Conservation (phyloP, 1,140 invertebrate genomes). For the Ips typographus region DNA sequence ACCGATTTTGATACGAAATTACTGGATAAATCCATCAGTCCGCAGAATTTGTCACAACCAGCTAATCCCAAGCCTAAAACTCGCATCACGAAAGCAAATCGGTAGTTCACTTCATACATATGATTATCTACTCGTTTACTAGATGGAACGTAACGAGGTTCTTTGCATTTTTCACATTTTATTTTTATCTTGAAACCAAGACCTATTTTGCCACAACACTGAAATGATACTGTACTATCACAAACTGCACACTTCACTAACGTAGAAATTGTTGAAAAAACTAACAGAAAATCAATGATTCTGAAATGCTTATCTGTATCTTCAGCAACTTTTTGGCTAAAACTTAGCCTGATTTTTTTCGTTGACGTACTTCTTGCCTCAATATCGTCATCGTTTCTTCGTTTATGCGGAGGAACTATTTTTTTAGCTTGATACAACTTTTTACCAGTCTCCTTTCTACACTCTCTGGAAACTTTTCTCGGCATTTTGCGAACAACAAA, state of each 20-base stretch:
- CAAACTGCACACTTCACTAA: background rate
- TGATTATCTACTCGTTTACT: background rate
- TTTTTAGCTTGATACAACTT: too few species aligned
- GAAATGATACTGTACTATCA: background rate
- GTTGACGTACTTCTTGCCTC: background rate
- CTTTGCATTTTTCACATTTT: background rate
- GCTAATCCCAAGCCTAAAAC: background rate
- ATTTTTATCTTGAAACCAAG: background rate
- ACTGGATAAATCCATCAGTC: background rate
- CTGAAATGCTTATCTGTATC: background rate
- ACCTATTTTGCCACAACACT: background rate
- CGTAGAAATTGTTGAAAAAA: slow-evolving; percentile 3
- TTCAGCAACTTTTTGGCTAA: background rate
- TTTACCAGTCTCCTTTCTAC: too few species aligned
- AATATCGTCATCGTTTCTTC: too few species aligned
- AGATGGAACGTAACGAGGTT: background rate
- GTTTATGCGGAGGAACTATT: too few species aligned
- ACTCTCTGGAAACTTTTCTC: too few species aligned
- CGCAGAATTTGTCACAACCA: background rate
- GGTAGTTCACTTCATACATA: slow-evolving; percentile 1
- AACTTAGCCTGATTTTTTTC: background rate
- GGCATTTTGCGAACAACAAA: too few species aligned
- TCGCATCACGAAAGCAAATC: slow-evolving; percentile 1
- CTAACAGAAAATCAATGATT: slow-evolving; percentile 2
- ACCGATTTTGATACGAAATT: too few species aligned